phyloP scores from a whole-genome alignment of 2,113 vertebrate genomes.

The Leptobrachium leishanense region DNA sequence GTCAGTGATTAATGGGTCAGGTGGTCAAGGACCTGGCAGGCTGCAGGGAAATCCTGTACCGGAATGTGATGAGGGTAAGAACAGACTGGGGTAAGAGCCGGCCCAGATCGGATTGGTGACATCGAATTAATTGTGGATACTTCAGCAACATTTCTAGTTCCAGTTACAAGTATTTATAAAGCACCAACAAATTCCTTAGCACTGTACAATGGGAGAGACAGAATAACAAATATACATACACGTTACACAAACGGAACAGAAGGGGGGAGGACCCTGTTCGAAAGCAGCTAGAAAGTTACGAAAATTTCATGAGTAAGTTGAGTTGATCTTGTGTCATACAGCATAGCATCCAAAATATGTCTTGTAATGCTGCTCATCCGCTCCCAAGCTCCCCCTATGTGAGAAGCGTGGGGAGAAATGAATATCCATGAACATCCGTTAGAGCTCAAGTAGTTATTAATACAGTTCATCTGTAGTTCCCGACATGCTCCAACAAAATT shows the following conservation, averaged over 20 bases:
- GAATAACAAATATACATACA: too few species aligned
- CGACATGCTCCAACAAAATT: constrained; percentile 24
- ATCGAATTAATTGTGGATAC: background rate
- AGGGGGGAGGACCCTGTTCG: too few species aligned
- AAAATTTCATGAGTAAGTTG: background rate
- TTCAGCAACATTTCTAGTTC: background rate
- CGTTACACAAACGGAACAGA: too few species aligned
- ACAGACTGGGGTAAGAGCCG: background rate
- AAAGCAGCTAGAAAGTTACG: background rate
- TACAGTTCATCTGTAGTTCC: background rate
- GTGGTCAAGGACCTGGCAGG: too few species aligned
- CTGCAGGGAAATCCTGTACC: too few species aligned
- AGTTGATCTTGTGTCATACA: constrained; percentile 1
- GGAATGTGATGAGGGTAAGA: too few species aligned
- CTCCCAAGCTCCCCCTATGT: background rate
- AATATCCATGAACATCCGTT: background rate
- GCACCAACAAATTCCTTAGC: too few species aligned
- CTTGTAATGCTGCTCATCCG: constrained; percentile 1
- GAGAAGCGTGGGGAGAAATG: background rate
- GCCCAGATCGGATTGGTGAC: too few species aligned
- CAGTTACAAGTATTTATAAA: too few species aligned
- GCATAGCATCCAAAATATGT: constrained; percentile 17
- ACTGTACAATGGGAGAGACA: too few species aligned
- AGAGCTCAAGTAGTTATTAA: background rate
- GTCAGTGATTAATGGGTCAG: too few species aligned